A percentile compares a stretch with the other conserved stretches of the same genome.
Conservation (phyloP, 1,140 invertebrate species). For the Steinernema feltiae region DNA sequence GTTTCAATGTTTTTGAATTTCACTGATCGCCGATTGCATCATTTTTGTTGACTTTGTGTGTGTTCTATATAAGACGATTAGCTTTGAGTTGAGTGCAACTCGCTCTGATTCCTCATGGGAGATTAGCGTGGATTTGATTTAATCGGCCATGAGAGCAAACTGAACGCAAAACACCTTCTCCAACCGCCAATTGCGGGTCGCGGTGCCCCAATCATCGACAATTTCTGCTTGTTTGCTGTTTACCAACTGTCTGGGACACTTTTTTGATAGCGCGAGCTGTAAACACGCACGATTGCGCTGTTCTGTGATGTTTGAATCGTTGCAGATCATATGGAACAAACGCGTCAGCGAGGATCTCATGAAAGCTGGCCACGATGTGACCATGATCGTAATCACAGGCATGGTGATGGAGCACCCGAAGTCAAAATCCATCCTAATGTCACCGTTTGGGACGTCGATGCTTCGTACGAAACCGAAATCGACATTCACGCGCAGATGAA, state of each 20-base stretch:
- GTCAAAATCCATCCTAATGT: conserved; percentile 10
- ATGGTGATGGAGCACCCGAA: not conserved
- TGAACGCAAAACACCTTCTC: too few relatives aligned
- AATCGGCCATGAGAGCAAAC: too few relatives aligned
- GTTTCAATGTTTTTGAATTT: not conserved
- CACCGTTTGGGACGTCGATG: not conserved
- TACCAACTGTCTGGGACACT: too few relatives aligned
- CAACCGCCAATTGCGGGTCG: too few relatives aligned
- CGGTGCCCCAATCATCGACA: not conserved
- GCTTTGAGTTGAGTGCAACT: too few relatives aligned
- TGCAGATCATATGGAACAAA: conserved; percentile 15
- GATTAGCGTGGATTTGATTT: too few relatives aligned
- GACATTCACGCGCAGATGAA: not conserved
- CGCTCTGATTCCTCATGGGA: too few relatives aligned
- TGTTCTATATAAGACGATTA: too few relatives aligned
- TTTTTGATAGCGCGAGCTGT: too few relatives aligned
- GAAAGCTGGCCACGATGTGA: conserved; percentile 20
- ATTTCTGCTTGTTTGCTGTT: not conserved
- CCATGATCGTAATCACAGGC: not conserved
- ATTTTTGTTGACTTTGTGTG: too few relatives aligned
- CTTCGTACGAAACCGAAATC: not conserved
- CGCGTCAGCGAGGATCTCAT: conserved; percentile 9
- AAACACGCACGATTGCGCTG: too few relatives aligned
- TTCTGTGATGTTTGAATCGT: too few relatives aligned
- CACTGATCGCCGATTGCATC: not conserved